Percentiles rank a stretch among this genome's conserved stretches.
Conservation (phyloP, 2,888 invertebrate genomes). For the Muscina levida region DNA sequence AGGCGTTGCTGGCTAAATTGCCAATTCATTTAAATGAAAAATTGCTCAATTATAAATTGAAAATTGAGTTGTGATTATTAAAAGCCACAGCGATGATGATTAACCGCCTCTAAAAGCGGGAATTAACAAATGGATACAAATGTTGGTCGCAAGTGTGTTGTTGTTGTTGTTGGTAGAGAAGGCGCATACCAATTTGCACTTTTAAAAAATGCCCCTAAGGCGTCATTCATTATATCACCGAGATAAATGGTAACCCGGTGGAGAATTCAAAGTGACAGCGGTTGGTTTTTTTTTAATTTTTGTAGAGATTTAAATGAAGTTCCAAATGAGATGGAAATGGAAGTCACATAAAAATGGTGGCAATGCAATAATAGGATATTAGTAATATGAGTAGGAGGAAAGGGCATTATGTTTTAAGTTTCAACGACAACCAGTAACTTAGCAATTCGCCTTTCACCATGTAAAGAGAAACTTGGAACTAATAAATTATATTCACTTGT, state of each 20-base stretch:
- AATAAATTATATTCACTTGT: no score
- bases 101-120: conserved; percentile 57
- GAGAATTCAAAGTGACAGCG: conserved; percentile 13
- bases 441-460: no score
- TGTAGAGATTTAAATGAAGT: background rate
- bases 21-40: conserved; percentile 79
- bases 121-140: conserved; percentile 64
- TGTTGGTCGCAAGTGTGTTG: conserved; percentile 8
- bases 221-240: conserved; percentile 17
- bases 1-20: conserved; percentile 75
- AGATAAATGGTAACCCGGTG: conserved; percentile 7
- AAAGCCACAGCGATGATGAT: conserved; percentile 64
- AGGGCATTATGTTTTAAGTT: no score
- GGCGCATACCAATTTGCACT: conserved; percentile 26
- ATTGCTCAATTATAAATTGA: conserved; percentile 77
- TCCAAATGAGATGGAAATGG: background rate
- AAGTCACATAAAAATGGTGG: background rate
- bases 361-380: no score
- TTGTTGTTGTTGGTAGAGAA: background rate
- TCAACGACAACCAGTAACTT: no score
- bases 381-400: no score
- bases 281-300: no score
- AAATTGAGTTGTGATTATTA: conserved; percentile 67
- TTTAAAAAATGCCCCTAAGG: conserved; percentile 9
- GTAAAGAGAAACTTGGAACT: no score